Evolutionary conservation across 2,888 invertebrate species (phyloP).

Genomic region (Trimorus sp.): DNA sequence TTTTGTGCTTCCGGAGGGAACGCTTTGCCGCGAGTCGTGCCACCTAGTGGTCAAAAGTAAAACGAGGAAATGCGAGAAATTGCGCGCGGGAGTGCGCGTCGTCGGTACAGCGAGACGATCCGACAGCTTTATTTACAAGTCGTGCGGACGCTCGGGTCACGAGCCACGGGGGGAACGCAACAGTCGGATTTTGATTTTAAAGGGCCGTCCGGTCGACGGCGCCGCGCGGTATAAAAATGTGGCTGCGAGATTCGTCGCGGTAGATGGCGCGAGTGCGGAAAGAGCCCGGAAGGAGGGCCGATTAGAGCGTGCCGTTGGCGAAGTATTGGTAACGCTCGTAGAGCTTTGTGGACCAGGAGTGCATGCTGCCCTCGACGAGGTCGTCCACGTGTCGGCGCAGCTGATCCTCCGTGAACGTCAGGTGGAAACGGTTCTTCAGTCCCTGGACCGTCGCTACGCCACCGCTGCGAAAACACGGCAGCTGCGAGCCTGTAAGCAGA

Average conservation of each 20-base stretch:
- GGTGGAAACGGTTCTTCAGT: slow-evolving; percentile 96
- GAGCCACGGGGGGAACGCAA: slow-evolving; percentile 39
- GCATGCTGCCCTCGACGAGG: slow-evolving; percentile 96
- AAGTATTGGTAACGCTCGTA: slow-evolving; percentile 99
- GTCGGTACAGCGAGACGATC: slow-evolving; percentile 56
- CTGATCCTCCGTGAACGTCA: slow-evolving; percentile 96
- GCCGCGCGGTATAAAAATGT: slow-evolving; percentile 37
- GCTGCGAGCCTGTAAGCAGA: slow-evolving; percentile 42
- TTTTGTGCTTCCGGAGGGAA: slow-evolving; percentile 74
- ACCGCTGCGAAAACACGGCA: slow-evolving; percentile 90
- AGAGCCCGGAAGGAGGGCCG: slow-evolving; percentile 31
- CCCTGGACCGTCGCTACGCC: slow-evolving; percentile 95
- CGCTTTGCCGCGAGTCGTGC: slow-evolving; percentile 19
- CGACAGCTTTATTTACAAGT: slow-evolving; percentile 53
- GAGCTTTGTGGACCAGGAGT: slow-evolving; percentile 97
- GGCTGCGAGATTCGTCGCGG: slow-evolving; percentile 14
- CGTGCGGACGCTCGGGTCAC: neutral
- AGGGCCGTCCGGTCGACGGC: slow-evolving; percentile 35
- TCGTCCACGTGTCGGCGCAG: slow-evolving; percentile 95
- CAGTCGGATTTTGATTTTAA: slow-evolving; percentile 49
- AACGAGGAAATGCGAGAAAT: slow-evolving; percentile 8
- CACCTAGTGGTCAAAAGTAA: slow-evolving; percentile 4
- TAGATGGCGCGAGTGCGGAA: slow-evolving; percentile 47
- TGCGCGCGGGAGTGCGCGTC: slow-evolving; percentile 47
- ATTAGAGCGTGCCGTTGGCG: slow-evolving; percentile 96